A percentile compares a stretch with the other conserved stretches of the same genome.
Evolutionary conservation across 2,113 vertebrate species (phyloP).

Genomic region (Scatophagus argus): DNA sequence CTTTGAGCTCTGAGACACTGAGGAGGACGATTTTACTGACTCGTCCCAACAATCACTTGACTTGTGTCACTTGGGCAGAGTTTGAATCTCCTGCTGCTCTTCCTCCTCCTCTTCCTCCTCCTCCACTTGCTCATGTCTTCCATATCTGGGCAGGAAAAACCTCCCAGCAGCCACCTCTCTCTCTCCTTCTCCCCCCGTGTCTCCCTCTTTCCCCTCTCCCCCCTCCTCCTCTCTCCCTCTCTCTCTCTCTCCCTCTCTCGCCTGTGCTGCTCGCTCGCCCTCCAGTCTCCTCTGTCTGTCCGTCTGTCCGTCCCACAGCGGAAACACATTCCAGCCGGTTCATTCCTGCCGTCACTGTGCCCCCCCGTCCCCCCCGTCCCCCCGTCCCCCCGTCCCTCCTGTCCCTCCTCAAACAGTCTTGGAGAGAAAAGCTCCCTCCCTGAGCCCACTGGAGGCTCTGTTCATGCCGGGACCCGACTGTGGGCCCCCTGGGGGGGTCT

Average conservation of each 20-base stretch:
- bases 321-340: slow-evolving; percentile 74
- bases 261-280: neutral
- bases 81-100: no score
- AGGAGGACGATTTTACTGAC: no score
- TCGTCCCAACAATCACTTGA: no score
- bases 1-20: no score
- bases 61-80: slow-evolving; percentile 21
- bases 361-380: neutral
- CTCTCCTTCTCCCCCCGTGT: neutral
- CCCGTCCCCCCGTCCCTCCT: neutral
- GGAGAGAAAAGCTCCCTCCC: slow-evolving; percentile 48
- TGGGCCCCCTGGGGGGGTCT: slow-evolving; percentile 16
- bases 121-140: no score
- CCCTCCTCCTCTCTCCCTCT: neutral
- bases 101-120: no score
- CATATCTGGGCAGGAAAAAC: slow-evolving; percentile 19
- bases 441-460: slow-evolving; percentile 23
- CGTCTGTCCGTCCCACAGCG: slow-evolving; percentile 4
- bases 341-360: slow-evolving; percentile 46
- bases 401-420: neutral
- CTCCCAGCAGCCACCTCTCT: slow-evolving; percentile 21
- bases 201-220: no score
- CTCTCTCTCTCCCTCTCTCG: neutral
- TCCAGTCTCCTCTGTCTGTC: slow-evolving; percentile 7
- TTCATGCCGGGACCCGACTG: slow-evolving; percentile 56